A percentile compares a stretch with the other conserved stretches of the same genome.
These are phyloP conservation scores for Drosophila falleni DNA, from an alignment of 2,888 invertebrate genomes.

Conservation along the genomic window DNA sequence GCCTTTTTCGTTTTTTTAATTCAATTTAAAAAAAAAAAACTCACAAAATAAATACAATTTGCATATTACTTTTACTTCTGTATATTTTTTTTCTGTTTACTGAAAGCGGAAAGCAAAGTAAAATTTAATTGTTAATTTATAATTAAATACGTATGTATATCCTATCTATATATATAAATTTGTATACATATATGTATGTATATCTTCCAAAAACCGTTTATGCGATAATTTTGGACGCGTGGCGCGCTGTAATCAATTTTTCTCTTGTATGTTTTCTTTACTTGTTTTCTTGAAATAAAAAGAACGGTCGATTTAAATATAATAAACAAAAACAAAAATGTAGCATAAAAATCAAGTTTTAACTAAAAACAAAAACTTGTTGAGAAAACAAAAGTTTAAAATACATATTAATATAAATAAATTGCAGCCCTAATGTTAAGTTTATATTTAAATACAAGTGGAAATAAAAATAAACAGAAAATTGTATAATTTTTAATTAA, in stretches of 20 bases:
- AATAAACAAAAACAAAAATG: slow-evolving; percentile 31
- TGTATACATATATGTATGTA: slow-evolving; percentile 33
- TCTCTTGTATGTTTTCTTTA: slow-evolving; percentile 60
- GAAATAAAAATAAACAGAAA: slow-evolving; percentile 37
- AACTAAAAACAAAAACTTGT: slow-evolving; percentile 45
- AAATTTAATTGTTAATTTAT: slow-evolving; percentile 50
- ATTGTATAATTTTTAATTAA: slow-evolving; percentile 73
- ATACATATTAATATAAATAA: slow-evolving; percentile 49
- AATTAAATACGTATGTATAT: slow-evolving; percentile 24
- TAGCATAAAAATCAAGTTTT: slow-evolving; percentile 56
- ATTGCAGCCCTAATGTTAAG: slow-evolving; percentile 65
- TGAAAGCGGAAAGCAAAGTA: slow-evolving; percentile 49
- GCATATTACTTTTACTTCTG: slow-evolving; percentile 55
- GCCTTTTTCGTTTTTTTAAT: slow-evolving; percentile 36
- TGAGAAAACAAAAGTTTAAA: slow-evolving; percentile 50
- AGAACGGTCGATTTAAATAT: slow-evolving; percentile 46
- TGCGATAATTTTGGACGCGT: slow-evolving; percentile 63
- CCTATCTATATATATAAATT: slow-evolving; percentile 28
- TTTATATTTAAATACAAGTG: slow-evolving; percentile 60
- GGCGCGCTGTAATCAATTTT: slow-evolving; percentile 61
- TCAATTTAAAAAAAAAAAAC: slow-evolving; percentile 25
- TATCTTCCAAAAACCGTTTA: slow-evolving; percentile 59
- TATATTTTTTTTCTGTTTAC: slow-evolving; percentile 66
- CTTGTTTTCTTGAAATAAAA: slow-evolving; percentile 47
- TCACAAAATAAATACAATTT: slow-evolving; percentile 6